Percentiles rank a stretch among this genome's conserved stretches.
These are phyloP conservation scores for Sebastes itinus DNA, from an alignment of 2,797 vertebrate genomes.

Conservation along the genomic window DNA sequence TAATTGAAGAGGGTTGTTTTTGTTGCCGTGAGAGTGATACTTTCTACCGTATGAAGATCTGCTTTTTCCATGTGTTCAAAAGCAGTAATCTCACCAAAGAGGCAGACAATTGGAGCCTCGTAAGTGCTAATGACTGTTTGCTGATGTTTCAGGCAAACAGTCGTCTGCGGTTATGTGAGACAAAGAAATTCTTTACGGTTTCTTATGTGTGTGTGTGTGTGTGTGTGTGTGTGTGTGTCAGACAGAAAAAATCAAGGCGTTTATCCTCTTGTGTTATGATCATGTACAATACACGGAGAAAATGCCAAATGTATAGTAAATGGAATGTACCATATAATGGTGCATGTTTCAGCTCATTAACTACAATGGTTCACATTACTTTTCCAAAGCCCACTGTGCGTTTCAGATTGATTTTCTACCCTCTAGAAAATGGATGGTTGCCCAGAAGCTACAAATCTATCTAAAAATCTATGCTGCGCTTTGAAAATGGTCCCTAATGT, in stretches of 20 bases:
- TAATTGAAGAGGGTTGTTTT: conserved; percentile 31
- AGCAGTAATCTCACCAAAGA: conserved; percentile 63
- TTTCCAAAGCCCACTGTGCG: not conserved
- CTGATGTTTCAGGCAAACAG: conserved; percentile 51
- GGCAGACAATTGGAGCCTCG: conserved; percentile 62
- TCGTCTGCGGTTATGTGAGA: conserved; percentile 36
- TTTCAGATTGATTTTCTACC: conserved; percentile 10
- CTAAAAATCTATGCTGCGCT: not conserved
- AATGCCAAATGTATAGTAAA: not conserved
- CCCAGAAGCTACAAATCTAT: not conserved
- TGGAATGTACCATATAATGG: not conserved
- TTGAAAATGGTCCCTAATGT: not conserved
- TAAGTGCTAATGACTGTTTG: conserved; percentile 72
- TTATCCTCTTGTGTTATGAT: not conserved
- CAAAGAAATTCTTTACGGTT: conserved; percentile 16
- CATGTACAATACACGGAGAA: not conserved
- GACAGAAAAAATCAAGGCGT: not conserved
- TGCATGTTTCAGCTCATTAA: conserved; percentile 8
- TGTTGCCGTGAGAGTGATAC: conserved; percentile 23
- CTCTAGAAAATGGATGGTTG: not conserved
- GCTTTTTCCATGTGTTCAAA: conserved; percentile 36
- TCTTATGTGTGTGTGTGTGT: not conserved
- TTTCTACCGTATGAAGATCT: conserved; percentile 16
- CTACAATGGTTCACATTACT: not conserved
- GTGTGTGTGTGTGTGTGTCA: not conserved